These are phyloP conservation scores for Cynaeus angustus DNA, from an alignment of 2,888 invertebrate genomes.

Conservation along the genomic window DNA sequence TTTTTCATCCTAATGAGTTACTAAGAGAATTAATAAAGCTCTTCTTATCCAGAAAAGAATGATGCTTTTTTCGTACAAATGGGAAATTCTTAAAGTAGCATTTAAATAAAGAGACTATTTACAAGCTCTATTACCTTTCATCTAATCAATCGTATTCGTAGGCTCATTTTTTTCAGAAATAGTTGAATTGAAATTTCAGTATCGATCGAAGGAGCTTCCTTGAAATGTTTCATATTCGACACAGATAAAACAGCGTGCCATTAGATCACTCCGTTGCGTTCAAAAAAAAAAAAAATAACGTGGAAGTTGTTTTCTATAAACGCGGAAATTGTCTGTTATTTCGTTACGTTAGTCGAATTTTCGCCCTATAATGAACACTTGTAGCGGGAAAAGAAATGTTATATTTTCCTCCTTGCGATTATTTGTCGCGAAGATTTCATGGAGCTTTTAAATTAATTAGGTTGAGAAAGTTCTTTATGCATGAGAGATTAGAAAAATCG, in stretches of 20 bases:
- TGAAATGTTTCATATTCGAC: constrained; percentile 24
- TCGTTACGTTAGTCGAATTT: constrained; percentile 23
- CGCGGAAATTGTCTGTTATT: constrained; percentile 32
- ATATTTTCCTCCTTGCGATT: constrained; percentile 2
- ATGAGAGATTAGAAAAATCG: constrained; percentile 50
- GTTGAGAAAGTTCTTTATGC: constrained; percentile 42
- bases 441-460: constrained; percentile 48
- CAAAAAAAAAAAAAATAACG: constrained; percentile 18
- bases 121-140: constrained; percentile 12
- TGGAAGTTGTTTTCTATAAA: constrained; percentile 28
- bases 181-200: too few species aligned
- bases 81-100: constrained; percentile 16
- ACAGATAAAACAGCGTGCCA: constrained; percentile 21
- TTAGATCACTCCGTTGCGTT: constrained; percentile 18
- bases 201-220: constrained; percentile 7
- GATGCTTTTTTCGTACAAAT: constrained; percentile 26
- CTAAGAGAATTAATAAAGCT: constrained; percentile 47
- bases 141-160: too few species aligned
- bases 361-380: constrained; percentile 20
- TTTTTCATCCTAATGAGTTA: constrained; percentile 45
- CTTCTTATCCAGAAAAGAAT: constrained; percentile 41
- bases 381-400: constrained; percentile 9
- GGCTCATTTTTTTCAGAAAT: too few species aligned
- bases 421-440: constrained; percentile 33
- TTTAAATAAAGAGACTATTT: constrained; percentile 12